A percentile compares a stretch with the other conserved stretches of the same genome.
These are phyloP conservation scores for Solenodon paradoxus DNA, from an alignment of 2,113 vertebrate species.

Conservation along the genomic window DNA sequence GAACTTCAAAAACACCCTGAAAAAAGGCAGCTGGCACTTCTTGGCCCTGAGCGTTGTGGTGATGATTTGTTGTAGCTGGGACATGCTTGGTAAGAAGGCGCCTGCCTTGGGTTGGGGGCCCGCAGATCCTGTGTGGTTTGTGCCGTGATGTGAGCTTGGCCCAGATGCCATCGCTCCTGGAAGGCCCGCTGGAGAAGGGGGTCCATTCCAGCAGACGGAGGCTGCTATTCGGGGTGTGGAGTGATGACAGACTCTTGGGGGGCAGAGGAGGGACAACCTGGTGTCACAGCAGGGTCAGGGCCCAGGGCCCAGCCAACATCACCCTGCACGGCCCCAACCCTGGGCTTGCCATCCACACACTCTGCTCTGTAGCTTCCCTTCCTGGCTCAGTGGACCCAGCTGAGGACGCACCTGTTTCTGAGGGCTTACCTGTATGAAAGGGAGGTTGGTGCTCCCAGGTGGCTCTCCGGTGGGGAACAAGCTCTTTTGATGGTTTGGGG, in stretches of 20 bases:
- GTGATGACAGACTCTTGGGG: background rate
- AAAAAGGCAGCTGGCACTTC: background rate
- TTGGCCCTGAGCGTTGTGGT: too few relatives aligned
- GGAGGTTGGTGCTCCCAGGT: background rate
- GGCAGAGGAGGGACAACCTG: background rate
- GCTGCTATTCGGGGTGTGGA: background rate
- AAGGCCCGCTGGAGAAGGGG: background rate
- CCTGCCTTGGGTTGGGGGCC: background rate
- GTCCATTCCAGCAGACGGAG: rapidly evolving
- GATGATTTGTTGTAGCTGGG: background rate
- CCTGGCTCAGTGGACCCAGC: background rate
- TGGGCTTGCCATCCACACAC: background rate
- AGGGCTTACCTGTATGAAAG: background rate
- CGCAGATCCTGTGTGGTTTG: background rate
- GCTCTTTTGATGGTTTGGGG: too few relatives aligned
- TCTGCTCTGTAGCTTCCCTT: rapidly evolving
- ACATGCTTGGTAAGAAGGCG: rapidly evolving
- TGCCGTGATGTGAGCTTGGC: too few relatives aligned
- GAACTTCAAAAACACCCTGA: background rate
- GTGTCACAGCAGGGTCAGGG: too few relatives aligned
- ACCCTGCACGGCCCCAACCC: too few relatives aligned
- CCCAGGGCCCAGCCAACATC: too few relatives aligned
- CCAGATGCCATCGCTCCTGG: too few relatives aligned
- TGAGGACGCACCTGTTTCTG: background rate
- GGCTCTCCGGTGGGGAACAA: background rate